Evolutionary conservation across 2,888 invertebrate genomes (phyloP).

Genomic region (Rhodophaea formosa): DNA sequence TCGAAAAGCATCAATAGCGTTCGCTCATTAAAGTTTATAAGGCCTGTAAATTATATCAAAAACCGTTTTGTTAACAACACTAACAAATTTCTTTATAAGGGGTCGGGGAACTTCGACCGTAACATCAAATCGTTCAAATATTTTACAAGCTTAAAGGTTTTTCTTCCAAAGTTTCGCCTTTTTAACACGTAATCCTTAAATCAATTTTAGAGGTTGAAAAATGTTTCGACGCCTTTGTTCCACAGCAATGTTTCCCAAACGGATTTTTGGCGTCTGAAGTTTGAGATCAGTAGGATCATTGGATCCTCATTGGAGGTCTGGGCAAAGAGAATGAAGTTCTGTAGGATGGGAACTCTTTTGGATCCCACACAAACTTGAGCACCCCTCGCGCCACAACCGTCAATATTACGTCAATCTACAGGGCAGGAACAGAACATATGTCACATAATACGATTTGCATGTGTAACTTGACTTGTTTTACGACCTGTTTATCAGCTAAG

Average conservation of each 20-base stretch:
- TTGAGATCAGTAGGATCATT: too few species aligned
- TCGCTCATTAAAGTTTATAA: slow-evolving; percentile 68
- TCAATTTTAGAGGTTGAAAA: slow-evolving; percentile 29
- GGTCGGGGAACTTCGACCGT: slow-evolving; percentile 50
- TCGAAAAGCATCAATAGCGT: slow-evolving; percentile 60
- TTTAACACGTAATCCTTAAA: slow-evolving; percentile 35
- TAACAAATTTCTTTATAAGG: slow-evolving; percentile 63
- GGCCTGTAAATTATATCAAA: slow-evolving; percentile 68
- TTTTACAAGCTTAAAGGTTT: slow-evolving; percentile 45
- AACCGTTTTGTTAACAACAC: slow-evolving; percentile 65
- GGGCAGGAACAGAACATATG: too few species aligned
- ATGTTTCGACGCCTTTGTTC: slow-evolving; percentile 17
- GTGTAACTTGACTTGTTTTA: too few species aligned
- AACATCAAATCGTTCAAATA: slow-evolving; percentile 54
- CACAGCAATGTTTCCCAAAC: neutral
- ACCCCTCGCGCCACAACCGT: too few species aligned
- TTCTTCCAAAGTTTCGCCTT: slow-evolving; percentile 37
- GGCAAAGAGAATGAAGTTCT: too few species aligned
- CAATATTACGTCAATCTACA: too few species aligned
- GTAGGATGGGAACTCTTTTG: too few species aligned
- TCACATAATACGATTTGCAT: too few species aligned
- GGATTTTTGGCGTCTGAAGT: too few species aligned
- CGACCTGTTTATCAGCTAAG: too few species aligned
- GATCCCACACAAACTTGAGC: too few species aligned
- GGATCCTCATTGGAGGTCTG: too few species aligned